phyloP scores from a whole-genome alignment of 1,140 invertebrate genomes.

The Drepana arcuata region DNA sequence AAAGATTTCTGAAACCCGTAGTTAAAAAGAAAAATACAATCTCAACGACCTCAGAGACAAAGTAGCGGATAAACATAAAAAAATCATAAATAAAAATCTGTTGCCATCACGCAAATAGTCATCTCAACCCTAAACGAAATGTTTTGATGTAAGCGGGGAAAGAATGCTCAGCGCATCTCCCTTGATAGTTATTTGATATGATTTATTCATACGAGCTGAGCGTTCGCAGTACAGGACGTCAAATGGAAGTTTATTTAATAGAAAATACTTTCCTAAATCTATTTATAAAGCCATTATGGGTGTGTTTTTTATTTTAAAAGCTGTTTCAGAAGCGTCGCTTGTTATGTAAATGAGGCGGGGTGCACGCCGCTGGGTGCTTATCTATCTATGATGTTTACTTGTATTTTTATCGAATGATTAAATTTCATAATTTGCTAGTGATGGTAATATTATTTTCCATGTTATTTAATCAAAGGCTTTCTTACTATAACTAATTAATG shows the following conservation, averaged over 20 bases:
- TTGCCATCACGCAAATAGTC: constrained; percentile 18
- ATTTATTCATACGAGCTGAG: constrained; percentile 60
- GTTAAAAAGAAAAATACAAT: not conserved
- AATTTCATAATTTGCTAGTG: too few relatives aligned
- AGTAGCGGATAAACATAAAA: constrained; percentile 16
- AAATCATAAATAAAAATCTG: constrained; percentile 25
- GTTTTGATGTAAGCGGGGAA: constrained; percentile 32
- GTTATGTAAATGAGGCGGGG: constrained; percentile 46
- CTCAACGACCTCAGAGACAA: not conserved
- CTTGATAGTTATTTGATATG: constrained; percentile 67
- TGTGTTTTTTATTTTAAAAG: constrained; percentile 37
- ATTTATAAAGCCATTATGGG: constrained; percentile 62
- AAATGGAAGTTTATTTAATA: constrained; percentile 65
- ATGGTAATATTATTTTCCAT: too few relatives aligned
- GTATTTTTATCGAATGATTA: constrained; percentile 22
- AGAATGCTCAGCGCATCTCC: constrained; percentile 32
- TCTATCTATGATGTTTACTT: constrained; percentile 32
- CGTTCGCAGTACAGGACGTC: constrained; percentile 31
- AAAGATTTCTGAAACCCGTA: too few relatives aligned
- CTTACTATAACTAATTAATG: too few relatives aligned
- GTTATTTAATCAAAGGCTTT: too few relatives aligned
- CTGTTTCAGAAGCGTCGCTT: constrained; percentile 38
- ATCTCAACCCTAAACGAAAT: constrained; percentile 26
- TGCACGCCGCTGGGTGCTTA: constrained; percentile 26
- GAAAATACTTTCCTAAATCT: constrained; percentile 59